Evolutionary conservation across 1,140 invertebrate species (phyloP), one percentile per base, ranked within the genome.

Genomic region (Drosophila ananassae): DNA sequence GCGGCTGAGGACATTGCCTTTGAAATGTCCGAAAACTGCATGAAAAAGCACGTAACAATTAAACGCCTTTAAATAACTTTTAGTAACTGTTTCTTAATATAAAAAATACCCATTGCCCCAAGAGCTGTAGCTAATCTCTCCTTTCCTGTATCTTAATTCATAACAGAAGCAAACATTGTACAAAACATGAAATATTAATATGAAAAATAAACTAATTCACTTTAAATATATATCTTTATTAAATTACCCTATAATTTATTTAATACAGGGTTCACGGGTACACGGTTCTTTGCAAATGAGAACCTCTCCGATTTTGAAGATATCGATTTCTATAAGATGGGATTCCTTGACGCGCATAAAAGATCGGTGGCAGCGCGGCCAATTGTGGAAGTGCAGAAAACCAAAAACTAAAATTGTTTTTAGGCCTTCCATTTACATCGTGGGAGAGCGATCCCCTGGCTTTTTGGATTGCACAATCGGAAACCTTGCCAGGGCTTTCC

Each of bases 371-470:
- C 25, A 28, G 3, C 9, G 9, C 32, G 32, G 32, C 32, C 32
- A 34, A 34, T 34, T 34, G 32, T 34, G 22, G 47, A 13, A 30
- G 41, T 10, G 32, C 41, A 24, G 41, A 58, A 58, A 58, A 12
- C 13, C 25, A 25, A 12, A 12, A 48, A 58, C 17, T 58, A 12
- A 58, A 47, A 48, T 21, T 48, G 9, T 48, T 48, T 32, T 48
- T 48, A 50, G 46, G 44, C 22, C 46, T 59, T 32, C 44, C 56
- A 37, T 21, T 48, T 30, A 25, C 56, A 12, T 9, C n/a, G 24
- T 59, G 56, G 56, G 55, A 59, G 44, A 59, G 47, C 37, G 59
- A 61, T 53, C 50, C 59, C 30, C 24, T 61, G 39, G 48, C 9
- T 34, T 61, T 61, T 44, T 61, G 59, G 50, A 52, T 39, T 22